Conservation (phyloP, 2,888 invertebrate species). For the Anagyrus pseudococci region DNA sequence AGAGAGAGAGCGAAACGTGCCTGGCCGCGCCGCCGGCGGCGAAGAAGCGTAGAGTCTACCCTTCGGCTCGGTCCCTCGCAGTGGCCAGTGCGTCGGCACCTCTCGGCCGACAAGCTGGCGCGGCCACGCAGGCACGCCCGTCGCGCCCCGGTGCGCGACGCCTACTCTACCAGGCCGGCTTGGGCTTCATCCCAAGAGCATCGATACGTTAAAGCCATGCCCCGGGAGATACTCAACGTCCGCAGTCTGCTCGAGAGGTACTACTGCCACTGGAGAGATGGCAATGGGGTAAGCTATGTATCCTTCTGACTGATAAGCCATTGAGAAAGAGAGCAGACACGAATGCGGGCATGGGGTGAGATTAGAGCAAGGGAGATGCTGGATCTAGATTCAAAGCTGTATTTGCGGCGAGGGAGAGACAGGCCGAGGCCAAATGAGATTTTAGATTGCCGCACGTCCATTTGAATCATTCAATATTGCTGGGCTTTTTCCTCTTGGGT, state of each 20-base stretch:
- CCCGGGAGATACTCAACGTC: conserved; percentile 20
- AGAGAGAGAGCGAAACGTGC: not conserved
- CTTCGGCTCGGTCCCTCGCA: not conserved
- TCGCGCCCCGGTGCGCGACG: not conserved
- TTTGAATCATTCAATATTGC: no score
- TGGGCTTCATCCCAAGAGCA: not conserved
- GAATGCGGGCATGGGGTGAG: no score
- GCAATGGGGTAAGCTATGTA: conserved; percentile 13
- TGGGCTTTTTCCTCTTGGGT: no score
- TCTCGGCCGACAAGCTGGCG: not conserved
- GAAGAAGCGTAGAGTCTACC: not conserved
- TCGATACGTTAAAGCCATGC: no score
- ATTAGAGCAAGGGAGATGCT: no score
- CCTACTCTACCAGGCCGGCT: not conserved
- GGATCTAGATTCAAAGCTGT: no score
- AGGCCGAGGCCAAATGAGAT: no score
- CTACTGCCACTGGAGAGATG: conserved; percentile 13
- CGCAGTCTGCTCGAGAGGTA: conserved; percentile 12
- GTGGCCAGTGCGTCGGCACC: not conserved
- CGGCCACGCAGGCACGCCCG: not conserved
- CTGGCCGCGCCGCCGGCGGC: not conserved
- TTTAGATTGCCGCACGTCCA: no score
- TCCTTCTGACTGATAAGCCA: no score
- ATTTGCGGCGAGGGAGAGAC: no score
- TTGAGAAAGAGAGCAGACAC: no score